These are phyloP conservation scores for Trissolcus japonicus DNA, from an alignment of 2,888 invertebrate genomes.

Conservation along the genomic window DNA sequence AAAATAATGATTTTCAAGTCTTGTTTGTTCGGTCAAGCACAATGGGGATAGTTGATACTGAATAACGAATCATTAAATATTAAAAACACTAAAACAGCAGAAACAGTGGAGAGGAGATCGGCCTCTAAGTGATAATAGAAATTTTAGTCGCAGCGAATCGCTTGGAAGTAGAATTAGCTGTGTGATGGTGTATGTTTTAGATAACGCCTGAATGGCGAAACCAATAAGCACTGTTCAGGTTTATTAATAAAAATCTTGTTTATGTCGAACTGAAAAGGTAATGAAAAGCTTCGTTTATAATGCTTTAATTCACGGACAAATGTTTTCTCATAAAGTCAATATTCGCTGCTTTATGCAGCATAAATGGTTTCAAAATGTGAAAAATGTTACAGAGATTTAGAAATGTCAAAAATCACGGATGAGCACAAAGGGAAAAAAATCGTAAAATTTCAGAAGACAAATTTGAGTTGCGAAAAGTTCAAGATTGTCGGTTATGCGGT, in stretches of 20 bases:
- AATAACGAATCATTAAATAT: constrained; percentile 41
- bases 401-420: no score
- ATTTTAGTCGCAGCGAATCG: constrained; percentile 34
- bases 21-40: constrained; percentile 15
- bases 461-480: no score
- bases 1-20: constrained; percentile 31
- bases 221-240: constrained; percentile 10
- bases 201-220: constrained; percentile 22
- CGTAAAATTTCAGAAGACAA: no score
- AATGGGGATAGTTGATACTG: constrained; percentile 9
- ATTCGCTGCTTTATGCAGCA: not conserved
- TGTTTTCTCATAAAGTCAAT: constrained; percentile 22
- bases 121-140: constrained; percentile 34
- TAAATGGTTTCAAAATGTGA: not conserved
- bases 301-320: constrained; percentile 13
- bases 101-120: not conserved
- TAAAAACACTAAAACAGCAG: constrained; percentile 19
- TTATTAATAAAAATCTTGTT: constrained; percentile 8
- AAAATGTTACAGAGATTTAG: no score
- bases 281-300: constrained; percentile 14
- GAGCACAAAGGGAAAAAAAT: no score
- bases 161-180: constrained; percentile 30
- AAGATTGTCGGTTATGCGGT: no score
- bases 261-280: not conserved
- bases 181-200: constrained; percentile 7